Conservation (phyloP, 2,888 invertebrate species). For the Mythimna loreyi region DNA sequence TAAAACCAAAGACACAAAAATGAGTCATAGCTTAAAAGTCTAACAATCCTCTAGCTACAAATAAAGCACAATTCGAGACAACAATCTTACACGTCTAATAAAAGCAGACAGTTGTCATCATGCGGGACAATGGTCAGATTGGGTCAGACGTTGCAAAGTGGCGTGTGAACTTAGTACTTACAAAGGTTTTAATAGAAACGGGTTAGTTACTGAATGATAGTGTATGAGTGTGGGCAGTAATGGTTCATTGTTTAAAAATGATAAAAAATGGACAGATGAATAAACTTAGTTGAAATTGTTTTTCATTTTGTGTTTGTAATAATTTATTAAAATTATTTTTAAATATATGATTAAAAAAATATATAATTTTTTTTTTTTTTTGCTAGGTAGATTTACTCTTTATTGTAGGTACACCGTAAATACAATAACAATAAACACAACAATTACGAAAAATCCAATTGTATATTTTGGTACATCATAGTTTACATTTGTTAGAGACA, state of each 20-base stretch:
- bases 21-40: background rate
- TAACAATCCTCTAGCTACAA: background rate
- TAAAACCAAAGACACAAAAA: background rate
- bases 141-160: conserved; percentile 62
- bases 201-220: conserved; percentile 15
- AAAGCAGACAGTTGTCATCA: conserved; percentile 54
- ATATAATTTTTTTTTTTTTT: too few species aligned
- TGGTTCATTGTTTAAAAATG: background rate
- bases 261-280: background rate
- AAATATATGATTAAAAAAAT: background rate
- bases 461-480: background rate
- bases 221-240: background rate
- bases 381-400: too few species aligned
- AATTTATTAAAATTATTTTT: background rate
- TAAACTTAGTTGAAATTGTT: background rate
- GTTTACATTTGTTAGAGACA: background rate
- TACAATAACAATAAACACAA: too few species aligned
- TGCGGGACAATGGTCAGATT: conserved; percentile 63
- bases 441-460: too few species aligned
- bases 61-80: conserved; percentile 24
- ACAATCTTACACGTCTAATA: conserved; percentile 56
- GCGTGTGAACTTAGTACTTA: conserved; percentile 56
- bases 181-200: conserved; percentile 25
- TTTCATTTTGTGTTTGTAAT: background rate
- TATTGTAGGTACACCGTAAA: too few species aligned